These are phyloP conservation scores for Sceloporus tristichus DNA, from an alignment of 2,113 vertebrate genomes.

Conservation along the genomic window DNA sequence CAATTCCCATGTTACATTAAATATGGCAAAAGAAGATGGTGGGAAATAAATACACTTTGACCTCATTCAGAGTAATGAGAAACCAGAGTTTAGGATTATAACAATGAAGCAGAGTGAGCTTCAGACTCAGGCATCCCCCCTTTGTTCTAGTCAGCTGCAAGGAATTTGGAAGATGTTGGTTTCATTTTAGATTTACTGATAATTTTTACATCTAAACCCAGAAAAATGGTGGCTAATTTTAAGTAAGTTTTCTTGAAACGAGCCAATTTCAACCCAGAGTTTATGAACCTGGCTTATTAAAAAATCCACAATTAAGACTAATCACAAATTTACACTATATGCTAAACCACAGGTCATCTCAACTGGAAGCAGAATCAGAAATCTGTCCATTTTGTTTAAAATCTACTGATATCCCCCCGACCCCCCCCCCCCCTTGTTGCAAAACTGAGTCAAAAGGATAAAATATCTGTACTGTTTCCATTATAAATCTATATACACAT, in stretches of 20 bases:
- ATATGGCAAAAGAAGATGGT: neutral
- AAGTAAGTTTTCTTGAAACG: neutral
- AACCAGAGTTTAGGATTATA: neutral
- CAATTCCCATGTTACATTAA: neutral
- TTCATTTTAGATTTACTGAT: neutral
- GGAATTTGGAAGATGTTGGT: neutral
- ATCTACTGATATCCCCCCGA: no score
- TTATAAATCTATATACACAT: neutral
- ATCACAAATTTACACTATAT: neutral
- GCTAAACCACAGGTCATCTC: neutral
- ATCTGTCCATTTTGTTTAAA: no score
- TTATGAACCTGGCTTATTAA: neutral
- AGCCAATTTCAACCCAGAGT: neutral
- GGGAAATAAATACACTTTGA: neutral
- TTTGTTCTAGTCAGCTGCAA: neutral
- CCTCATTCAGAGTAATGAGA: neutral
- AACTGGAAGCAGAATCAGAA: no score
- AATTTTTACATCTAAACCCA: neutral
- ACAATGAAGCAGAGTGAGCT: neutral
- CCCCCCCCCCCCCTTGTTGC: no score
- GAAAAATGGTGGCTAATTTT: neutral
- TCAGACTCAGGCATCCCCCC: neutral
- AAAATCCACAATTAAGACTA: neutral
- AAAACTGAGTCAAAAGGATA: neutral
- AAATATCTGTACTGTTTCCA: neutral